These are phyloP conservation scores for Apotomis turbidana DNA, from an alignment of 2,888 invertebrate species.

Conservation along the genomic window DNA sequence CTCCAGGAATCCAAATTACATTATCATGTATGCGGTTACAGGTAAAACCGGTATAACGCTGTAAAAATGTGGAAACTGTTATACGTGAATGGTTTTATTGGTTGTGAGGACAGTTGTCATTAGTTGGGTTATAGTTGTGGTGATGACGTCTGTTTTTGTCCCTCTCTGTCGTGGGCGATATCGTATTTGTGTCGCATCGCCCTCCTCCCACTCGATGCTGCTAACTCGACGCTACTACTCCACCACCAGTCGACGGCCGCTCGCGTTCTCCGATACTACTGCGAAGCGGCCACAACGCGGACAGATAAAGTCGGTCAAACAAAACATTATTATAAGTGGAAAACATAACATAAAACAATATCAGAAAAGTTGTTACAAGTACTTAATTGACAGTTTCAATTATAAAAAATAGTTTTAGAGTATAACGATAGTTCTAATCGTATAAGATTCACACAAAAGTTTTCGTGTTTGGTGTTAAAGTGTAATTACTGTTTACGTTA, in stretches of 20 bases:
- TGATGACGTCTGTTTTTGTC: constrained; percentile 63
- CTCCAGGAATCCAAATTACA: constrained; percentile 79
- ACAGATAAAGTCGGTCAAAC: constrained; percentile 54
- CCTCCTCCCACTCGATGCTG: constrained; percentile 72
- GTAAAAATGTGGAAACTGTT: constrained; percentile 58
- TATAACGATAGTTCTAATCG: constrained; percentile 19
- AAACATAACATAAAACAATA: constrained; percentile 52
- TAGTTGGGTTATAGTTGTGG: constrained; percentile 72
- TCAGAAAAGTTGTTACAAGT: constrained; percentile 40
- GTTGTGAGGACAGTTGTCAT: constrained; percentile 64
- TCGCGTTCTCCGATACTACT: constrained; percentile 60
- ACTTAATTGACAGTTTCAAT: constrained; percentile 40
- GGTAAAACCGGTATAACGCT: constrained; percentile 78
- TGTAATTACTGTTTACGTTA: constrained; percentile 60
- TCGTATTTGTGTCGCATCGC: constrained; percentile 64
- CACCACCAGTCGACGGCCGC: constrained; percentile 74
- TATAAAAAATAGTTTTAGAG: constrained; percentile 30
- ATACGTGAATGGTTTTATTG: constrained; percentile 59
- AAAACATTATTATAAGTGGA: constrained; percentile 50
- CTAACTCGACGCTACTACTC: constrained; percentile 67
- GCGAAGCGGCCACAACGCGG: constrained; percentile 54
- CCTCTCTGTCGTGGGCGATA: constrained; percentile 55
- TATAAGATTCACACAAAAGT: constrained; percentile 52
- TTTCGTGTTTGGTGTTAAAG: constrained; percentile 68
- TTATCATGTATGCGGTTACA: constrained; percentile 77